A percentile compares a stretch with the other conserved stretches of the same genome.
Conservation (phyloP, 2,797 vertebrate genomes). For the Poeciliopsis paucimaculata region DNA sequence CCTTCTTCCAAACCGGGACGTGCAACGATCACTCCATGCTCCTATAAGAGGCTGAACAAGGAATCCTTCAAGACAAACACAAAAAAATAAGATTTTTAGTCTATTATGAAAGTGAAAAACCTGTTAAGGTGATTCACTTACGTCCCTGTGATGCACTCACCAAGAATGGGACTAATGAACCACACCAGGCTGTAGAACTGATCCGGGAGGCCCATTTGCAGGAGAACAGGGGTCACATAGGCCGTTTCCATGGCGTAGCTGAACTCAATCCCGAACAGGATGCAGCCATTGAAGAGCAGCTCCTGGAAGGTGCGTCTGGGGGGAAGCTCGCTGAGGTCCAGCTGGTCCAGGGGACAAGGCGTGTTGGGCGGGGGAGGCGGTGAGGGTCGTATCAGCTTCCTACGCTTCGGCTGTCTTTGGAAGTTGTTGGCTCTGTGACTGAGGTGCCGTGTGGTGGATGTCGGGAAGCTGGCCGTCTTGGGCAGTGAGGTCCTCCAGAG, state of each 20-base stretch:
- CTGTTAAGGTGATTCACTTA: background rate
- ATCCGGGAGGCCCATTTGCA: constrained; percentile 97
- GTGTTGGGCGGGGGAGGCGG: constrained; percentile 95
- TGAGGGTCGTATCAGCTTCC: constrained; percentile 90
- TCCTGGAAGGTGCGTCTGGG: constrained; percentile 89
- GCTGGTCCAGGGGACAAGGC: constrained; percentile 89
- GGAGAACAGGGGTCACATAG: constrained; percentile 94
- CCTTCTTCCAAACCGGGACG: constrained; percentile 94
- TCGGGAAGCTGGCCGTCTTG: constrained; percentile 84
- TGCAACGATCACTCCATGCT: constrained; percentile 97
- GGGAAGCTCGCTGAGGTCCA: constrained; percentile 90
- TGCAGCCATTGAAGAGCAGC: constrained; percentile 92
- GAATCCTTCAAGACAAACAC: constrained; percentile 85
- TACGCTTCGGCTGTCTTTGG: constrained; percentile 93
- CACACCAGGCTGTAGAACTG: constrained; percentile 97
- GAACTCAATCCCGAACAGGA: constrained; percentile 97
- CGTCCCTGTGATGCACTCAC: constrained; percentile 70
- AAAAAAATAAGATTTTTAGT: constrained; percentile 6
- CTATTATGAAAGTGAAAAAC: background rate
- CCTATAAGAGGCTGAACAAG: constrained; percentile 94
- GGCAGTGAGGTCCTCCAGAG: constrained; percentile 81
- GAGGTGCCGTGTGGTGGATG: constrained; percentile 87
- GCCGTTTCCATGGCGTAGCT: constrained; percentile 99
- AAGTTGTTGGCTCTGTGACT: constrained; percentile 98
- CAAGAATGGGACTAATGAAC: constrained; percentile 98